phyloP scores from a whole-genome alignment of 2,113 vertebrate genomes.

The human region DNA sequence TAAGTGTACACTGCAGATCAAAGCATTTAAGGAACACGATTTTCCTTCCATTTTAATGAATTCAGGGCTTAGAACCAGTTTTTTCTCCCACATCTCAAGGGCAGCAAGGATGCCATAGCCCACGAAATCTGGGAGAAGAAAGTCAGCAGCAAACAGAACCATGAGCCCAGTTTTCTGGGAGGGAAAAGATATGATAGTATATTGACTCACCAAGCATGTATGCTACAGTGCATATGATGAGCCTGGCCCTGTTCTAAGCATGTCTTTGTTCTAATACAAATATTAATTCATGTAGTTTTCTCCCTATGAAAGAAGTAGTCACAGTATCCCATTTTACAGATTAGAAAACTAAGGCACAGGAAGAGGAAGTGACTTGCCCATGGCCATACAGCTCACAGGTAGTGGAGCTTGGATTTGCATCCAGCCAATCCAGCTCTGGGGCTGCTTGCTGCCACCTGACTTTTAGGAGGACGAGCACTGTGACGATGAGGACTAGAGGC shows the following conservation, averaged over 20 bases:
- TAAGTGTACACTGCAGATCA: accelerated
- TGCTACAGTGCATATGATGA: accelerated
- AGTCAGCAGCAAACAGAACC: neutral
- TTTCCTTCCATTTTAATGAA: neutral
- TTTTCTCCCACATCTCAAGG: neutral
- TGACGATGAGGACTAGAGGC: neutral
- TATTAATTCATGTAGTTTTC: neutral
- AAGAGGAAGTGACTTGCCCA: neutral
- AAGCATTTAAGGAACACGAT: accelerated
- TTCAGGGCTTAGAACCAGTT: neutral
- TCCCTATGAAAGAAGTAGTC: neutral
- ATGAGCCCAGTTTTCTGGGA: neutral
- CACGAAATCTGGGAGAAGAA: neutral
- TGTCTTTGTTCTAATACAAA: neutral
- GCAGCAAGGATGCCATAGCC: accelerated
- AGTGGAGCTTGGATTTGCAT: neutral
- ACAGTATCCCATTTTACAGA: neutral
- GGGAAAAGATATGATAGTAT: accelerated
- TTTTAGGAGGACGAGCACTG: neutral
- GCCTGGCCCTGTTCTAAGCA: neutral
- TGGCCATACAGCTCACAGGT: neutral
- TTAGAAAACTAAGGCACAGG: neutral
- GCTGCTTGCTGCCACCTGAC: neutral
- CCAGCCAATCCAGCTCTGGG: neutral
- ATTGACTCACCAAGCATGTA: accelerated